A percentile compares a stretch with the other conserved stretches of the same genome.
phyloP scores from a whole-genome alignment of 2,888 invertebrate genomes.

The Bhutanitis thaidina region DNA sequence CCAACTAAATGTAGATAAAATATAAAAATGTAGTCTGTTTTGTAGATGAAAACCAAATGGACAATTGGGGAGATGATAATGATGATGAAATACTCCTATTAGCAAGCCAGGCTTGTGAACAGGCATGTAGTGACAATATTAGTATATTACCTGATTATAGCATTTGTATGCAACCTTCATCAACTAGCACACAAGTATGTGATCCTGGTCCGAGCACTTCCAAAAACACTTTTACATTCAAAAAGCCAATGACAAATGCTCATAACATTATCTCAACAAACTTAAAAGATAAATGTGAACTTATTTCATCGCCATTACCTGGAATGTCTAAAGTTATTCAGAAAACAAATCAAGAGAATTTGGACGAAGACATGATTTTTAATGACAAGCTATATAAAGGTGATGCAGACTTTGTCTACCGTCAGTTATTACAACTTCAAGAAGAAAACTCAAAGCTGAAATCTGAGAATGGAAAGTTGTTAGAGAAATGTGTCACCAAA shows the following conservation, averaged over 20 bases:
- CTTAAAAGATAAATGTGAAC: constrained; percentile 55
- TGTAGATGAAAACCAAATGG: constrained; percentile 34
- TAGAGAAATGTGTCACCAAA: constrained; percentile 75
- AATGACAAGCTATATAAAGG: constrained; percentile 55
- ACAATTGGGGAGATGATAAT: constrained; percentile 70
- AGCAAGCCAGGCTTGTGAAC: constrained; percentile 71
- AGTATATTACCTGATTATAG: constrained; percentile 55
- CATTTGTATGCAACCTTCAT: constrained; percentile 55
- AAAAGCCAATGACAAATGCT: constrained; percentile 47
- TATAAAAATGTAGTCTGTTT: neutral
- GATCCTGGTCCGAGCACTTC: constrained; percentile 49
- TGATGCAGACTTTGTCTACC: constrained; percentile 51
- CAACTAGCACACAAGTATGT: constrained; percentile 61
- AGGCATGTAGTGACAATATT: constrained; percentile 41
- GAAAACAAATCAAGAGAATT: constrained; percentile 34
- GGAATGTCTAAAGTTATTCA: constrained; percentile 50
- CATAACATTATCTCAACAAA: constrained; percentile 43
- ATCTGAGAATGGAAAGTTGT: constrained; percentile 63
- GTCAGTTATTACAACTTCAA: constrained; percentile 54
- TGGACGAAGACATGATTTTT: constrained; percentile 49
- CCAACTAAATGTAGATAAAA: neutral
- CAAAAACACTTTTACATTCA: constrained; percentile 50
- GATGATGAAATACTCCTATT: constrained; percentile 70
- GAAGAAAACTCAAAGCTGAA: constrained; percentile 66
- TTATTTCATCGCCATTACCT: constrained; percentile 62